Conservation (phyloP, 2,113 vertebrate genomes). For the Pandion haliaetus region DNA sequence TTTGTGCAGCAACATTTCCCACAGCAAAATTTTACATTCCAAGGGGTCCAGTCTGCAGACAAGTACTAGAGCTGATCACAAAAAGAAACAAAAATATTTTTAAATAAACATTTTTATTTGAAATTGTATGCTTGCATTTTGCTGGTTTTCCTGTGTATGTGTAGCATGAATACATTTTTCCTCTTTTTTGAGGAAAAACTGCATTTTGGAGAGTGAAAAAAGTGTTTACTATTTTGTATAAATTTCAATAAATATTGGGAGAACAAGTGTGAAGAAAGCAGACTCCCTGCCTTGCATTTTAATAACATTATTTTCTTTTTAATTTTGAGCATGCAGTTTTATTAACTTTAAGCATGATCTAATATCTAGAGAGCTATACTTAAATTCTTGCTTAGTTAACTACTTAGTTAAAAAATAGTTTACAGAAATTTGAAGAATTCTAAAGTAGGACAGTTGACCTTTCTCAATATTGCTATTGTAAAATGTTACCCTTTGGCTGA, state of each 20-base stretch:
- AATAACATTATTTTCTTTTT: not conserved
- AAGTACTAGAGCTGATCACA: not conserved
- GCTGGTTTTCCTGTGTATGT: not conserved
- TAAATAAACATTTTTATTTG: not conserved
- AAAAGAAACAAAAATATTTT: not conserved
- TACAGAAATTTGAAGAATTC: not conserved
- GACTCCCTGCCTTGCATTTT: not conserved
- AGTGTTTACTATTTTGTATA: not conserved
- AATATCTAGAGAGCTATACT: not conserved
- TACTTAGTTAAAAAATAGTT: not conserved
- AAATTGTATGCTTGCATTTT: not conserved
- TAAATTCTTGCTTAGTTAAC: not conserved
- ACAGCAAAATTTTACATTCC: not conserved
- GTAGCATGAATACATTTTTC: not conserved
- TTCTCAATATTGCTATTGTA: not conserved
- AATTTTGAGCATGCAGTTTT: not conserved
- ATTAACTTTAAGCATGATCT: not conserved
- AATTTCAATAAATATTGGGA: not conserved
- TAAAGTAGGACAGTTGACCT: not conserved
- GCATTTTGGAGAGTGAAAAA: not conserved
- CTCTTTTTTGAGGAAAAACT: not conserved
- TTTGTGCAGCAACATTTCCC: not conserved
- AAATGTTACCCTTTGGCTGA: not conserved
- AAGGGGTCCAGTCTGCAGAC: not conserved
- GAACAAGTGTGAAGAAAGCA: not conserved